A percentile compares a stretch with the other conserved stretches of the same genome.
Conservation (phyloP, 2,888 invertebrate species). For the Drosophila robusta region DNA sequence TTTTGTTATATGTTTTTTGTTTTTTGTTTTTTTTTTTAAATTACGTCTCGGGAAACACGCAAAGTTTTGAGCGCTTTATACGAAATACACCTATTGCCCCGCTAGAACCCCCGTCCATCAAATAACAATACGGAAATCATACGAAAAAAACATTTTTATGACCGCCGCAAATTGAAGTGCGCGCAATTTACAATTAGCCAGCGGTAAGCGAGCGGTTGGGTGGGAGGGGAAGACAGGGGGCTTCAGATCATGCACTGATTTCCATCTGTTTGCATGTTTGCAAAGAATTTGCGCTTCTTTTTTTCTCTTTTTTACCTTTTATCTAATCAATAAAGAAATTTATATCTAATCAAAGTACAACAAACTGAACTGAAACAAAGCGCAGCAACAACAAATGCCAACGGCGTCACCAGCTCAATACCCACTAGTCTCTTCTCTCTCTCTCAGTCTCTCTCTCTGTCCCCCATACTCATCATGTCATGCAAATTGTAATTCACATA, state of each 20-base stretch:
- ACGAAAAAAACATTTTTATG: conserved; percentile 65
- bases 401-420: conserved; percentile 29
- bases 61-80: conserved; percentile 17
- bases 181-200: conserved; percentile 68
- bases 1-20: not conserved
- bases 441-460: conserved; percentile 1
- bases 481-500: conserved; percentile 69
- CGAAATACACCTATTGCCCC: conserved; percentile 8
- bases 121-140: conserved; percentile 67
- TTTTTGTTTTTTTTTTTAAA: not conserved
- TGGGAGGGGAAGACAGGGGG: conserved; percentile 12
- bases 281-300: conserved; percentile 10
- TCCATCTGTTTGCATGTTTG: conserved; percentile 28
- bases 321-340: conserved; percentile 82
- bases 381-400: conserved; percentile 31
- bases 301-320: conserved; percentile 48
- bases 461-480: conserved; percentile 7
- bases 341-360: conserved; percentile 78
- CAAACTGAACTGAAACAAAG: conserved; percentile 32
- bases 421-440: not conserved
- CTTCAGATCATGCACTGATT: conserved; percentile 56
- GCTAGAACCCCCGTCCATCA: not conserved
- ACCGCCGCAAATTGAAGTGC: conserved; percentile 71
- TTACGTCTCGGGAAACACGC: conserved; percentile 20
- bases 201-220: conserved; percentile 6